Conservation (phyloP, 2,888 invertebrate species). For the Drepanosiphum platanoidis region DNA sequence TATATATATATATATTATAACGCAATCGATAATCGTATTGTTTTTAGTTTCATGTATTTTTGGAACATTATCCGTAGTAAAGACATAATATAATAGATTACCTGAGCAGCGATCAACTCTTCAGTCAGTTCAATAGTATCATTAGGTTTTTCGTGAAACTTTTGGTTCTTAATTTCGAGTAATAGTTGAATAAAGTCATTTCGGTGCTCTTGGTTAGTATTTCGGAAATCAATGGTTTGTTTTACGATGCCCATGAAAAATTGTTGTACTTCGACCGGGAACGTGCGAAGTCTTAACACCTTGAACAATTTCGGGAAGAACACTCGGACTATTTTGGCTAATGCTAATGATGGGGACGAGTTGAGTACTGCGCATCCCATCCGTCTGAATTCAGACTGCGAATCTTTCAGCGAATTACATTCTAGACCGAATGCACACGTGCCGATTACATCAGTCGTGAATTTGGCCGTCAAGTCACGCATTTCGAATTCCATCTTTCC, state of each 20-base stretch:
- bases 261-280: conserved; percentile 64
- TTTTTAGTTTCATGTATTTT: too few species aligned
- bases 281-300: conserved; percentile 64
- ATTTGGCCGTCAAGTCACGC: conserved; percentile 68
- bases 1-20: too few species aligned
- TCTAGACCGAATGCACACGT: conserved; percentile 70
- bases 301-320: conserved; percentile 64
- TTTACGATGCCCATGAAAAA: conserved; percentile 66
- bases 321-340: conserved; percentile 63
- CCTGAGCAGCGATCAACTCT: conserved; percentile 69
- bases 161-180: conserved; percentile 53
- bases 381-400: conserved; percentile 67
- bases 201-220: conserved; percentile 64
- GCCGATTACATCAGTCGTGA: conserved; percentile 70
- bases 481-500: conserved; percentile 66
- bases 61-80: too few species aligned
- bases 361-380: conserved; percentile 67
- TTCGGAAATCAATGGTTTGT: conserved; percentile 65
- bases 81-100: too few species aligned
- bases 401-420: conserved; percentile 68
- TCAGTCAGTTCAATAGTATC: conserved; percentile 67
- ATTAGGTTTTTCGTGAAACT: conserved; percentile 11
- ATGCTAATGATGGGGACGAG: conserved; percentile 66
- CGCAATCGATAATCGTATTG: too few species aligned
- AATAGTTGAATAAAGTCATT: conserved; percentile 65